Evolutionary conservation across 64 coral and sea anemone genomes (phyloP).

Genomic region (Anthopleura sola): DNA sequence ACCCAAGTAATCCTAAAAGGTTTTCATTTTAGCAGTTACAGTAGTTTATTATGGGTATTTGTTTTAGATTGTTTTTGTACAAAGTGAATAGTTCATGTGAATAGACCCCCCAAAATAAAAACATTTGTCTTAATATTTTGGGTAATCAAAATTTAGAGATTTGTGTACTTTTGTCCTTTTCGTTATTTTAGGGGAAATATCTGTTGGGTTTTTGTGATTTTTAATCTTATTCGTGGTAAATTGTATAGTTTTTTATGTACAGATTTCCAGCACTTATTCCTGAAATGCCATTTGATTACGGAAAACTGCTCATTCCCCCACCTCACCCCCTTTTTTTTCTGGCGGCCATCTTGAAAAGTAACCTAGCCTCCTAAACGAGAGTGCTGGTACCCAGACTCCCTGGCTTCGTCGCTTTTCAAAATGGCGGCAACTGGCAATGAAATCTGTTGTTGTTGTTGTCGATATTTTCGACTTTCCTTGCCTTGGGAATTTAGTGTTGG

Average conservation of each 20-base stretch:
- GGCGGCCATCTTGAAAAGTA: neutral
- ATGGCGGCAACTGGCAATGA: neutral
- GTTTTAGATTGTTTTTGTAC: neutral
- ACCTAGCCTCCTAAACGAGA: neutral
- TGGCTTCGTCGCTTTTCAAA: neutral
- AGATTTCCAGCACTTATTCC: neutral
- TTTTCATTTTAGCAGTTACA: neutral
- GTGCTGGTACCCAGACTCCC: no score
- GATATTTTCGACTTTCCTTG: neutral
- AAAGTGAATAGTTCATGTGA: neutral
- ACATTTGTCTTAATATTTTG: neutral
- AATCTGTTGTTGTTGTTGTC: no score
- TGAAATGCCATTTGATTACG: neutral
- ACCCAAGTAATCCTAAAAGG: neutral
- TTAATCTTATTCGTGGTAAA: neutral
- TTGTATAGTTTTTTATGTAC: constrained; percentile 1
- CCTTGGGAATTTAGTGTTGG: neutral
- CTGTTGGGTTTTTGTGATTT: neutral
- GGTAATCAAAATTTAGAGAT: neutral
- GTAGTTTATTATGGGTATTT: neutral
- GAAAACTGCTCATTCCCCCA: neutral
- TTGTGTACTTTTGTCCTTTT: neutral
- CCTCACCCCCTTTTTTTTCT: no score
- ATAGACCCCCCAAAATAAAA: neutral
- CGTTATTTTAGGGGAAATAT: neutral